Evolutionary conservation across 2,797 vertebrate genomes (phyloP).

Genomic region (Erethizon dorsatum): DNA sequence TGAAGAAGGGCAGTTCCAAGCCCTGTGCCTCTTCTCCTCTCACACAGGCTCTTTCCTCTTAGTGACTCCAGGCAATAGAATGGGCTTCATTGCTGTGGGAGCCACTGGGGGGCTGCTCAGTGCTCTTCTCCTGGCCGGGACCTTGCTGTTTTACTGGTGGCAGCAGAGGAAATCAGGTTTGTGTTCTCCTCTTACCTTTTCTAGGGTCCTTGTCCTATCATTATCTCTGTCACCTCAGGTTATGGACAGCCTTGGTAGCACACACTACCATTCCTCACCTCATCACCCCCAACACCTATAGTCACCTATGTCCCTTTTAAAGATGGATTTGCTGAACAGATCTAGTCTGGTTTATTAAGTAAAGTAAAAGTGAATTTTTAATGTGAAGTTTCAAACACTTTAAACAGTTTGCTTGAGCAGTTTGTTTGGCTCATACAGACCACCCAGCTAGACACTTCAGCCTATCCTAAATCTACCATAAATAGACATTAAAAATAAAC

Average conservation of each 20-base stretch:
- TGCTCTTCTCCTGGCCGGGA: background rate
- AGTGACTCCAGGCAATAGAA: background rate
- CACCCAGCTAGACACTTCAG: background rate
- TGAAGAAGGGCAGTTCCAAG: background rate
- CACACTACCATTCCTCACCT: background rate
- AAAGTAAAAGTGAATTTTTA: background rate
- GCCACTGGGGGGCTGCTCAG: background rate
- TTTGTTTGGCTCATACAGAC: background rate
- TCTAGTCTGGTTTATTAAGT: background rate
- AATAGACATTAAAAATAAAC: background rate
- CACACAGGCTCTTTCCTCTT: background rate
- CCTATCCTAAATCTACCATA: background rate
- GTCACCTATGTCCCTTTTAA: rapidly evolving
- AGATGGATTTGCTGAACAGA: background rate
- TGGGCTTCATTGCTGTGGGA: rapidly evolving
- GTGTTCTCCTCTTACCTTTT: background rate
- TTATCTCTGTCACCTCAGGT: background rate
- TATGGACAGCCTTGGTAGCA: background rate
- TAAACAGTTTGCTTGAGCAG: background rate
- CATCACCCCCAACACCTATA: background rate
- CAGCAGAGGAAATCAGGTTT: constrained; percentile 14
- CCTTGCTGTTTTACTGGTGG: background rate
- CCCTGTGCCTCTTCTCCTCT: background rate
- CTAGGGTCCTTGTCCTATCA: background rate
- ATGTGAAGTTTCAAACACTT: background rate